Conservation (phyloP, 1,140 invertebrate species). For the Akabosia matsudoensis region DNA sequence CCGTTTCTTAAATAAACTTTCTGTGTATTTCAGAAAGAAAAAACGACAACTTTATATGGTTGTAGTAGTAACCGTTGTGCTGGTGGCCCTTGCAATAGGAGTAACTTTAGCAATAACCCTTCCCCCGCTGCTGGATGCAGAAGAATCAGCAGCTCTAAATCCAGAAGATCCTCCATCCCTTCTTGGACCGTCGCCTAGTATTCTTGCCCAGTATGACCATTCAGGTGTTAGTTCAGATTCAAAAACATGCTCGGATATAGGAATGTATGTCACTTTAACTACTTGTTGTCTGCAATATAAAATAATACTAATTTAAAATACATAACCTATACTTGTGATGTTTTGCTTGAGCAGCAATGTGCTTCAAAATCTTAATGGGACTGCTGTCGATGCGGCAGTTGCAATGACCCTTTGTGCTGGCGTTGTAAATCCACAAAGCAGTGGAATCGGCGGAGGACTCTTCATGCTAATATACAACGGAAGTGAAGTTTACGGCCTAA, state of each 20-base stretch:
- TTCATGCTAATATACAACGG: constrained; percentile 75
- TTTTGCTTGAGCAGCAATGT: constrained; percentile 65
- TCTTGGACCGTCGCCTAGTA: constrained; percentile 27
- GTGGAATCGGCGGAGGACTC: constrained; percentile 84
- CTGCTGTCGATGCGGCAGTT: constrained; percentile 82
- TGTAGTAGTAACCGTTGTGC: constrained; percentile 31
- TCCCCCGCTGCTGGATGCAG: constrained; percentile 31
- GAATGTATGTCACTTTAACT: constrained; percentile 38
- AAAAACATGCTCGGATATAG: constrained; percentile 39
- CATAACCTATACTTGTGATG: too few species aligned
- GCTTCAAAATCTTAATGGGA: constrained; percentile 67
- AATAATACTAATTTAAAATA: neutral
- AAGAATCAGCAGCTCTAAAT: constrained; percentile 25
- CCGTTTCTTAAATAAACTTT: constrained; percentile 15
- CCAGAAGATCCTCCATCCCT: constrained; percentile 30
- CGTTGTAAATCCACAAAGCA: constrained; percentile 76
- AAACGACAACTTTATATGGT: constrained; percentile 42
- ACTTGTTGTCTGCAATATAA: neutral
- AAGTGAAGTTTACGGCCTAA: constrained; percentile 54
- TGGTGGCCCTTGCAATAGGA: constrained; percentile 39
- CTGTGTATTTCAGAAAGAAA: constrained; percentile 35
- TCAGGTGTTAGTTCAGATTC: constrained; percentile 39
- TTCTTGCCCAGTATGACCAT: constrained; percentile 31
- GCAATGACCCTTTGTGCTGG: constrained; percentile 81
- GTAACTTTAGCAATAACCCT: constrained; percentile 45